Conservation (phyloP, 2,113 vertebrate species). For the Atractosteus spatula region DNA sequence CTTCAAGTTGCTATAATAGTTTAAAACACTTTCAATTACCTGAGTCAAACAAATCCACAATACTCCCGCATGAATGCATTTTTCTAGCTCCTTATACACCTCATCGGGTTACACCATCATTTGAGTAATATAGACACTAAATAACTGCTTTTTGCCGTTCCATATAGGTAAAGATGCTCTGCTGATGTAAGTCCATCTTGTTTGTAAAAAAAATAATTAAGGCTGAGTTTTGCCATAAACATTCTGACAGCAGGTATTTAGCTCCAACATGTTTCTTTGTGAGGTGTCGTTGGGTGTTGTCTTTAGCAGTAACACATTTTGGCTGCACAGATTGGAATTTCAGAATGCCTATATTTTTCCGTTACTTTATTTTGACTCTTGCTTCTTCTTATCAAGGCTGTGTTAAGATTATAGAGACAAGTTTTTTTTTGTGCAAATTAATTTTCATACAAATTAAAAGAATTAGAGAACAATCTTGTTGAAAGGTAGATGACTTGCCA, state of each 20-base stretch:
- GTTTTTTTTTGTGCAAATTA: no score
- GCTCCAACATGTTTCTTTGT: not conserved
- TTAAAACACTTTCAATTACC: slow-evolving; percentile 97
- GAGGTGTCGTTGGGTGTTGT: no score
- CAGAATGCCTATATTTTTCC: no score
- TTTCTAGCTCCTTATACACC: slow-evolving; percentile 67
- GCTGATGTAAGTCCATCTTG: not conserved
- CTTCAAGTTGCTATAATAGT: slow-evolving; percentile 95
- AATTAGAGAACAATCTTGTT: no score
- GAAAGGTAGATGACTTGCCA: no score
- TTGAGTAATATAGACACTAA: slow-evolving; percentile 54
- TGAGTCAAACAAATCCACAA: slow-evolving; percentile 95
- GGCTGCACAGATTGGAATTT: no score
- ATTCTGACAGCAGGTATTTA: no score
- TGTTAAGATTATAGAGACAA: no score
- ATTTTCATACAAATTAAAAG: no score
- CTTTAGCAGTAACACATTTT: no score
- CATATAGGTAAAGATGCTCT: not conserved
- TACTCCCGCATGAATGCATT: slow-evolving; percentile 79
- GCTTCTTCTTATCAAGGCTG: no score
- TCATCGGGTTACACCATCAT: slow-evolving; percentile 63
- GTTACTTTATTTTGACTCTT: no score
- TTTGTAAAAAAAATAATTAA: not conserved
- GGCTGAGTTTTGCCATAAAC: not conserved
- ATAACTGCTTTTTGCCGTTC: slow-evolving; percentile 34